Conservation (phyloP, 2,113 vertebrate genomes). For the Chaenocephalus aceratus region DNA sequence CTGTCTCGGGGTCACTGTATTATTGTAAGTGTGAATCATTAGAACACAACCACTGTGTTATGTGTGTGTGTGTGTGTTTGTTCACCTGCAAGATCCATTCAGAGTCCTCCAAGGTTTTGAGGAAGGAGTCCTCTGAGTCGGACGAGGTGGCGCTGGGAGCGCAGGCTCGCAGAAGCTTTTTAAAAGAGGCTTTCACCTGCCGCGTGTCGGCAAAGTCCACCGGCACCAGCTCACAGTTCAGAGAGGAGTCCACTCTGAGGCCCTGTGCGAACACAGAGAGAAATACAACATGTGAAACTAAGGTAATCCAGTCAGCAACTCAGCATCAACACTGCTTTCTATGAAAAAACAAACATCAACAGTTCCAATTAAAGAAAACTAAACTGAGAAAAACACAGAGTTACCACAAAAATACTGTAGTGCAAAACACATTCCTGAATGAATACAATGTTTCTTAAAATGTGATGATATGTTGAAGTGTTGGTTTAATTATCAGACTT, state of each 20-base stretch:
- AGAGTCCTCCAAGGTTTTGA: slow-evolving; percentile 93
- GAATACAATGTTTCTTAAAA: too few species aligned
- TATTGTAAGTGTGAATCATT: not conserved
- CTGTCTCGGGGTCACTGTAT: not conserved
- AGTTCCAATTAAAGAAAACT: not conserved
- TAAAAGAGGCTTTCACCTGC: slow-evolving; percentile 95
- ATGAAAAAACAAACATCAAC: not conserved
- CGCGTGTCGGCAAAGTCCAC: slow-evolving; percentile 95
- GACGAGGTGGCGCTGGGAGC: slow-evolving; percentile 91
- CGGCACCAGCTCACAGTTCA: slow-evolving; percentile 98
- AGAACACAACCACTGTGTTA: not conserved
- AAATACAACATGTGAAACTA: not conserved
- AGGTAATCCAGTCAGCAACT: not conserved
- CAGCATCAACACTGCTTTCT: too few species aligned
- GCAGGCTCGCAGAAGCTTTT: slow-evolving; percentile 96
- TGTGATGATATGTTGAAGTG: too few species aligned
- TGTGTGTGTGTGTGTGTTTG: slow-evolving; percentile 14
- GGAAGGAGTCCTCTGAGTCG: slow-evolving; percentile 92
- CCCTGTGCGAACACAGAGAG: slow-evolving; percentile 81
- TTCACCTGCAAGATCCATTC: slow-evolving; percentile 97
- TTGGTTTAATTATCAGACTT: not conserved
- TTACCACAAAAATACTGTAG: too few species aligned
- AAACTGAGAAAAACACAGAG: too few species aligned
- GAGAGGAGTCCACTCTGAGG: slow-evolving; percentile 92
- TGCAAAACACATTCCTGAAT: too few species aligned